phyloP scores from a whole-genome alignment of 2,888 invertebrate genomes.

The Digitonthophagus gazella region DNA sequence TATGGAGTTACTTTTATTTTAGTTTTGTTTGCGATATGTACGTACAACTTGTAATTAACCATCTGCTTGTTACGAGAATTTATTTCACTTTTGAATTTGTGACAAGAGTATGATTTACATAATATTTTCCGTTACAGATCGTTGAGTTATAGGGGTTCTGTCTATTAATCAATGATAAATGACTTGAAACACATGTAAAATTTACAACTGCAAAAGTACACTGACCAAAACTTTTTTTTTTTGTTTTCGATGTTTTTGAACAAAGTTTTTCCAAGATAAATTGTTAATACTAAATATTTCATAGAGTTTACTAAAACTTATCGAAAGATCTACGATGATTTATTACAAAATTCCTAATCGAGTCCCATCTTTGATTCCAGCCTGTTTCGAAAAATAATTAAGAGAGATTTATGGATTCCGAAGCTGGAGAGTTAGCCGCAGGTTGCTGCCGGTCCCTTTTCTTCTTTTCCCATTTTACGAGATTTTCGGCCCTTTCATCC shows the following conservation, averaged over 20 bases:
- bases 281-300: background rate
- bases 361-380: conserved; percentile 11
- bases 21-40: too few relatives aligned
- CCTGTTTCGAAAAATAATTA: conserved; percentile 24
- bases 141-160: background rate
- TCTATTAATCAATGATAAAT: background rate
- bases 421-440: background rate
- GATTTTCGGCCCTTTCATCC: conserved; percentile 11
- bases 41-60: background rate
- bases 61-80: background rate
- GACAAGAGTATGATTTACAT: background rate
- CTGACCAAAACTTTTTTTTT: too few relatives aligned
- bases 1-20: too few relatives aligned
- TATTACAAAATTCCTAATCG: conserved; percentile 11
- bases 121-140: background rate
- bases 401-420: conserved; percentile 23
- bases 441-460: conserved; percentile 10
- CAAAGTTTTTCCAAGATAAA: too few relatives aligned
- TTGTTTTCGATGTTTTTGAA: too few relatives aligned
- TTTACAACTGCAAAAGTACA: too few relatives aligned
- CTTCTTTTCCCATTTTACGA: conserved; percentile 13
- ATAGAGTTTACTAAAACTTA: background rate
- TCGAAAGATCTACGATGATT: conserved; percentile 11
- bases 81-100: background rate
- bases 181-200: background rate